Evolutionary conservation across 37 sponge, comb jelly and placozoan species (phyloP).

Genomic region (Axinella damicornis): DNA sequence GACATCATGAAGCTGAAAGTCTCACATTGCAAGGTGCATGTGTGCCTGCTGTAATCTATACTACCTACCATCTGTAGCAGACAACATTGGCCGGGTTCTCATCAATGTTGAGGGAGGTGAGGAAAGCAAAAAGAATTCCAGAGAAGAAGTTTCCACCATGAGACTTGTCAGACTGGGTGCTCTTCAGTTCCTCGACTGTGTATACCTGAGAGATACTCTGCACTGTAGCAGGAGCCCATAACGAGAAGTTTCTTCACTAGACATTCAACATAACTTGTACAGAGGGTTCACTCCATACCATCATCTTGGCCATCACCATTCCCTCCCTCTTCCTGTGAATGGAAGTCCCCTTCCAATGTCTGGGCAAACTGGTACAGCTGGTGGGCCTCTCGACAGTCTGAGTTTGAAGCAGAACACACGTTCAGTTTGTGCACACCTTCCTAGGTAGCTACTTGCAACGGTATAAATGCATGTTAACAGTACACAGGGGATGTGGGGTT

Average conservation of each 20-base stretch:
- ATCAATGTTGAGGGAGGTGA: constrained; percentile 52
- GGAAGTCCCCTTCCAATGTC: constrained; percentile 7
- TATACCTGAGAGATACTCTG: constrained; percentile 45
- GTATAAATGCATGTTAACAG: no score
- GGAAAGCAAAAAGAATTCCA: constrained; percentile 52
- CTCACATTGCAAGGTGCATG: background rate
- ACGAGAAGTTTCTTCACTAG: no score
- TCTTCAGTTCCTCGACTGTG: constrained; percentile 31
- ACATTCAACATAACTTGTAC: no score
- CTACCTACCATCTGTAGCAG: constrained; percentile 58
- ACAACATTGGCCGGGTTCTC: background rate
- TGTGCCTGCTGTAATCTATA: background rate
- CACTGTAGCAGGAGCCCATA: no score
- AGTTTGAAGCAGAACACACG: background rate
- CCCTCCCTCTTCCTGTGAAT: no score
- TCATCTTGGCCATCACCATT: no score
- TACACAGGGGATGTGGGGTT: no score
- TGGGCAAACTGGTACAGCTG: constrained; percentile 83
- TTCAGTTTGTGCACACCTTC: no score
- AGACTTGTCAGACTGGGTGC: background rate
- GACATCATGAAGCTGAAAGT: no score
- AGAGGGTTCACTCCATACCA: no score
- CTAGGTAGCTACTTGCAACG: no score
- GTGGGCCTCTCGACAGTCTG: constrained; percentile 85
- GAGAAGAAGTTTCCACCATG: background rate